Conservation (phyloP, 1,140 invertebrate genomes). For the Pissodes strobi region DNA sequence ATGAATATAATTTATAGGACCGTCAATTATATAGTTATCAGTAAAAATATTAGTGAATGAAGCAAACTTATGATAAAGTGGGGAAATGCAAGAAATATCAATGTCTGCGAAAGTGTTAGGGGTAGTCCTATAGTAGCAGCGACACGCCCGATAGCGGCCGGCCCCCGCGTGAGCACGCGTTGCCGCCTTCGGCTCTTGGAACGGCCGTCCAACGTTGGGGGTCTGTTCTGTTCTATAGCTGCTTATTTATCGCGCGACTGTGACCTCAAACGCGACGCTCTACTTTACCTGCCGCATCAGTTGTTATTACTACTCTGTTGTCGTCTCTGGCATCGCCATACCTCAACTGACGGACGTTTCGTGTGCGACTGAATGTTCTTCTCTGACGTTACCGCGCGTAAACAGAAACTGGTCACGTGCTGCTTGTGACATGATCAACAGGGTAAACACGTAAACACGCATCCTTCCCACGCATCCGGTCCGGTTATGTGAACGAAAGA, state of each 20-base stretch:
- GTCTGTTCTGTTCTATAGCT: conserved; percentile 54
- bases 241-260: conserved; percentile 57
- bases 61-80: too few species aligned
- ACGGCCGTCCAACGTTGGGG: conserved; percentile 42
- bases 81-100: conserved; percentile 15
- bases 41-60: too few species aligned
- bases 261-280: conserved; percentile 50
- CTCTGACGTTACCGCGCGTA: conserved; percentile 30
- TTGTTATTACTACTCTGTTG: conserved; percentile 16
- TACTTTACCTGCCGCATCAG: conserved; percentile 29
- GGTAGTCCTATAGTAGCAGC: conserved; percentile 51
- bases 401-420: conserved; percentile 33
- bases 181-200: conserved; percentile 51
- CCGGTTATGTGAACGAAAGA: conserved; percentile 27
- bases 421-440: conserved; percentile 51
- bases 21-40: too few species aligned
- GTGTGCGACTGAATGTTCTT: conserved; percentile 24
- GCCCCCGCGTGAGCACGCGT: conserved; percentile 50
- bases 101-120: conserved; percentile 29
- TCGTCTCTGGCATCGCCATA: conserved; percentile 21
- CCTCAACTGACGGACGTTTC: conserved; percentile 19
- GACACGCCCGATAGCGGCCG: conserved; percentile 51
- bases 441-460: conserved; percentile 47
- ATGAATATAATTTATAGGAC: too few species aligned
- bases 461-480: conserved; percentile 44